Evolutionary conservation across 2,113 vertebrate genomes (phyloP), one percentile per base, ranked within the genome.

Genomic region (Bagarius yarrelli): DNA sequence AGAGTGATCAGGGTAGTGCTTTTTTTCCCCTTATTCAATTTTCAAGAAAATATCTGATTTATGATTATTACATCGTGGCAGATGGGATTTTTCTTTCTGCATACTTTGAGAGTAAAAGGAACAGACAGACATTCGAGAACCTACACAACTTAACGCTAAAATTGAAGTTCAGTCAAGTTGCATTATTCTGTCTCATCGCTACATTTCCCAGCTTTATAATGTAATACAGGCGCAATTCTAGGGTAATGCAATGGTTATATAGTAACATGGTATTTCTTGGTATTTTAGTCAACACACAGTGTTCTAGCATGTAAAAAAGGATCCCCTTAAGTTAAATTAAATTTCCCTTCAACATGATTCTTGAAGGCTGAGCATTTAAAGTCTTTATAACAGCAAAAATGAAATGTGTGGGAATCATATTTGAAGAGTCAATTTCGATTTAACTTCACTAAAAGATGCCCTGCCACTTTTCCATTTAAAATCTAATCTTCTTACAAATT

Each of bases 21-120:
- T 44, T 78, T 27, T 55, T 53, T 21, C 19, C 9, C 27, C 44
- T 30, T n/a, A 32, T 76, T 16, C 27, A 30, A 63, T 25, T 77
- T 23, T 52, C n/a, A 27, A 79, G 50, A 70, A 44, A 59, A 57
- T 5, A 57, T 79, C 53, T 71, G 44, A 50, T 71, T 71, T 50
- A 25, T 36, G 8, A 78, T 56, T 55, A 40, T 21, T 66, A 21
- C 21, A 55, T 21, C n/a, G 23, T 13, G 56, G 50, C 63, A 40
- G 40, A 55, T 30, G 13, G 36, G 14, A 59, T 30, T 44, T 40
- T 61, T 52, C 25, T 78, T 4, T 50, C 21, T 53, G 27, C 25
- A 64, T 59, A 64, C 52, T 53, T 15, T 53, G 52, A 23, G 25
- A 64, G 12, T 23, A 64, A 66, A 66, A 30, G 16, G 25, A 63